phyloP scores from a whole-genome alignment of 2,888 invertebrate genomes.

The Acanthosepion esculentum region DNA sequence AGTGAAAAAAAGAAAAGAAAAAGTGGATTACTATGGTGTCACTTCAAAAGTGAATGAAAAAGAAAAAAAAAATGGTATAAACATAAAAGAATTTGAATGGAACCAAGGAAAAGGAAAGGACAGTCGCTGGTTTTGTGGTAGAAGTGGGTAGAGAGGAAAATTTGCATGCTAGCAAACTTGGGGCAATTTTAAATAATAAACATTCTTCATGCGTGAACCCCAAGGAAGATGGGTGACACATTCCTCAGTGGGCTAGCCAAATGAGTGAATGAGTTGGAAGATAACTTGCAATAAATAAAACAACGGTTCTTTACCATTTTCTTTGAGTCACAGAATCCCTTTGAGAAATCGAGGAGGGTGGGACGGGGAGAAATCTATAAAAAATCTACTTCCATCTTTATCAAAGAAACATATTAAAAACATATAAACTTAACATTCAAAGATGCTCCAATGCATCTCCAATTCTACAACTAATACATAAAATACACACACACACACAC shows the following conservation, averaged over 20 bases:
- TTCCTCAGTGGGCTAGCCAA: neutral
- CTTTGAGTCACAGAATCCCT: constrained; percentile 12
- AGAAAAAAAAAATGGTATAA: neutral
- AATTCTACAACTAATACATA: neutral
- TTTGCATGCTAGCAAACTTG: neutral
- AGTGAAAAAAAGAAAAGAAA: neutral
- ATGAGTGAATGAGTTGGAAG: neutral
- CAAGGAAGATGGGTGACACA: neutral
- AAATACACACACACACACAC: too few species aligned
- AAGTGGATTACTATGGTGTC: neutral
- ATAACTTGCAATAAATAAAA: neutral
- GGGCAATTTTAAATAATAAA: constrained; percentile 23
- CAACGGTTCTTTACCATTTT: neutral
- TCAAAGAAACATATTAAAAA: neutral
- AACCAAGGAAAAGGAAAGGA: neutral
- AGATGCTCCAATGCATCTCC: neutral
- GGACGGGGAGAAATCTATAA: neutral
- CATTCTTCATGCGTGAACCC: neutral
- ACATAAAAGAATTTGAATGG: neutral
- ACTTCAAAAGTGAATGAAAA: neutral
- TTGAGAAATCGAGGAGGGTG: neutral
- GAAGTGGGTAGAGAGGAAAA: neutral
- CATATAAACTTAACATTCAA: neutral
- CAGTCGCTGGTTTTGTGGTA: neutral
- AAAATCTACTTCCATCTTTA: neutral